Percentiles rank a stretch among this genome's conserved stretches.
These are phyloP conservation scores for Incurvaria masculella DNA, from an alignment of 2,888 invertebrate genomes.

Conservation along the genomic window DNA sequence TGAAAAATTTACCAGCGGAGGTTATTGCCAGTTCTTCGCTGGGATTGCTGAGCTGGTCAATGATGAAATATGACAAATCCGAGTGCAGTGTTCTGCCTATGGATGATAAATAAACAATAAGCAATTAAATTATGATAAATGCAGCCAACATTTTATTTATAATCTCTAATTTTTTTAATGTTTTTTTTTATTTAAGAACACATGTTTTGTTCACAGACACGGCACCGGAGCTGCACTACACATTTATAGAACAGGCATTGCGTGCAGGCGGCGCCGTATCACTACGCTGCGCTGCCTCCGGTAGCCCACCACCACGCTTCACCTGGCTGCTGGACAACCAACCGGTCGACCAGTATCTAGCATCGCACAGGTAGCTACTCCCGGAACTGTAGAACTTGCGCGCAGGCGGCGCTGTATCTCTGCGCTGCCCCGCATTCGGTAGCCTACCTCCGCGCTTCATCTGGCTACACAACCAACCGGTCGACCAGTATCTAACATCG, in stretches of 20 bases:
- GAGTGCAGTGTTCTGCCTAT: too few relatives aligned
- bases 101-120: too few relatives aligned
- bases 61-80: too few relatives aligned
- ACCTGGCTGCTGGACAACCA: conserved; percentile 75
- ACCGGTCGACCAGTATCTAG: conserved; percentile 59
- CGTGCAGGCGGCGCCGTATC: conserved; percentile 64
- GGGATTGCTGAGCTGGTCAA: too few relatives aligned
- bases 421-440: conserved; percentile 79
- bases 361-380: conserved; percentile 59
- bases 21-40: not conserved
- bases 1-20: too few relatives aligned
- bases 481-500: conserved; percentile 56
- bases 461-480: conserved; percentile 72
- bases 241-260: conserved; percentile 74
- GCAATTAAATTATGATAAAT: too few relatives aligned
- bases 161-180: not conserved
- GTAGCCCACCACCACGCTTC: conserved; percentile 74
- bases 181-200: not conserved
- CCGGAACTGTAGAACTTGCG: too few relatives aligned
- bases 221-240: conserved; percentile 75
- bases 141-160: not conserved
- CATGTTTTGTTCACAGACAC: too few relatives aligned
- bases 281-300: conserved; percentile 78
- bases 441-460: conserved; percentile 73
- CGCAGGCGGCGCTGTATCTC: conserved; percentile 62